A percentile compares a stretch with the other conserved stretches of the same genome.
Conservation (phyloP, 2,113 vertebrate genomes). For the Oenanthe oenanthe region DNA sequence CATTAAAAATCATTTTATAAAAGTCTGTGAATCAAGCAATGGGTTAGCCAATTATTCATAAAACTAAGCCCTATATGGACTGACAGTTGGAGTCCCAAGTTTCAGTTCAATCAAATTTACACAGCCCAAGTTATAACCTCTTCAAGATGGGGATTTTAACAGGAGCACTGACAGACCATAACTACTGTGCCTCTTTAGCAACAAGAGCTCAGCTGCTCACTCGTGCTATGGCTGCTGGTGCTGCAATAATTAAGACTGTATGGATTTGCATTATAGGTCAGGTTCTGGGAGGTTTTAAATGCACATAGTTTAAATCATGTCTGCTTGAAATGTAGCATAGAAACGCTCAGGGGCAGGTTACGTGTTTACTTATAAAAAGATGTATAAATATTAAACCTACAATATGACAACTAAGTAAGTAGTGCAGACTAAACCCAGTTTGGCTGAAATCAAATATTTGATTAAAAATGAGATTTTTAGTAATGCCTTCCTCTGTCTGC, state of each 20-base stretch:
- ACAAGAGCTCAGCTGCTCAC: slow-evolving; percentile 70
- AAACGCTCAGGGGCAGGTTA: slow-evolving; percentile 45
- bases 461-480: slow-evolving; percentile 2
- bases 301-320: slow-evolving; percentile 65
- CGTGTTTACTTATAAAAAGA: not conserved
- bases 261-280: slow-evolving; percentile 76
- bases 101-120: slow-evolving; percentile 77
- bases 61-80: slow-evolving; percentile 77
- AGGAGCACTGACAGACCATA: slow-evolving; percentile 74
- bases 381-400: not conserved
- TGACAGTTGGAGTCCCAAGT: slow-evolving; percentile 70
- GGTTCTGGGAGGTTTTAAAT: slow-evolving; percentile 74
- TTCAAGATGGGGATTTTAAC: slow-evolving; percentile 76
- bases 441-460: slow-evolving; percentile 41
- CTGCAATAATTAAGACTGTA: slow-evolving; percentile 79
- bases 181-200: slow-evolving; percentile 72
- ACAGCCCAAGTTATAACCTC: slow-evolving; percentile 77
- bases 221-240: slow-evolving; percentile 62
- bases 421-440: slow-evolving; percentile 34
- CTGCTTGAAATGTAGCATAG: slow-evolving; percentile 54
- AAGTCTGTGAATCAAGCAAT: slow-evolving; percentile 49
- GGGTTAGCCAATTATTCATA: slow-evolving; percentile 72
- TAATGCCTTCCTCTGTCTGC: not conserved
- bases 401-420: not conserved
- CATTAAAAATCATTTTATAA: slow-evolving; percentile 68